phyloP scores from a whole-genome alignment of 2,888 invertebrate genomes.

The Hydroisotoma schaefferi region DNA sequence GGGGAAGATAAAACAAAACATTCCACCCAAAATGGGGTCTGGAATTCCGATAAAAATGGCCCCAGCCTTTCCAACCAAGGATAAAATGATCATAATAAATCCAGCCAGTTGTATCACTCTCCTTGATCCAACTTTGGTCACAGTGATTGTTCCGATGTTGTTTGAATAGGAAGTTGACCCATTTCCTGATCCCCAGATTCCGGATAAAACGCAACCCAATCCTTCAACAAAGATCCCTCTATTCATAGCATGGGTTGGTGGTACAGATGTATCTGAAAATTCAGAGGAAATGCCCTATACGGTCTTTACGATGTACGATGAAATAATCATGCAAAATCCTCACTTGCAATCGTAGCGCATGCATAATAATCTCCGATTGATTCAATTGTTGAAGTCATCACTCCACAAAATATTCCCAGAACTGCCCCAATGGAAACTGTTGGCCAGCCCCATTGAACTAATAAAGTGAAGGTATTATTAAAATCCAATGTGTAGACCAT shows the following conservation, averaged over 20 bases:
- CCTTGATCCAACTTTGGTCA: constrained; percentile 78
- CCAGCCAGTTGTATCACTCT: constrained; percentile 75
- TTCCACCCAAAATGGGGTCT: constrained; percentile 74
- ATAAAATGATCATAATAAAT: constrained; percentile 68
- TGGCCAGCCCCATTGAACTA: constrained; percentile 73
- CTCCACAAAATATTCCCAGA: constrained; percentile 73
- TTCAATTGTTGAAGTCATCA: constrained; percentile 73
- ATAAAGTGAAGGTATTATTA: neutral
- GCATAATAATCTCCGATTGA: constrained; percentile 87
- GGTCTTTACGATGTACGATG: neutral
- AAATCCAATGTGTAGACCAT: too few relatives aligned
- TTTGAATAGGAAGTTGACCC: constrained; percentile 87
- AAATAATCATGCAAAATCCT: constrained; percentile 7
- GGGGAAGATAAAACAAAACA: constrained; percentile 78
- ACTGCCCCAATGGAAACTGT: constrained; percentile 67
- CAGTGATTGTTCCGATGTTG: constrained; percentile 84
- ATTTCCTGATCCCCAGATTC: constrained; percentile 79
- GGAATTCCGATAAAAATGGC: constrained; percentile 77
- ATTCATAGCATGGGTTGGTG: constrained; percentile 81
- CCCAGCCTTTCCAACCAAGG: constrained; percentile 71
- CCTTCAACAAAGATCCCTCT: constrained; percentile 82
- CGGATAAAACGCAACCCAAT: constrained; percentile 76
- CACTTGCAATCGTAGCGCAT: constrained; percentile 63
- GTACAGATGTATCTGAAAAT: constrained; percentile 67
- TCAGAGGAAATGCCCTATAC: neutral